Percentiles rank a stretch among this genome's conserved stretches.
Conservation (phyloP, 2,888 invertebrate species). For the Lasioglossum villosulum region DNA sequence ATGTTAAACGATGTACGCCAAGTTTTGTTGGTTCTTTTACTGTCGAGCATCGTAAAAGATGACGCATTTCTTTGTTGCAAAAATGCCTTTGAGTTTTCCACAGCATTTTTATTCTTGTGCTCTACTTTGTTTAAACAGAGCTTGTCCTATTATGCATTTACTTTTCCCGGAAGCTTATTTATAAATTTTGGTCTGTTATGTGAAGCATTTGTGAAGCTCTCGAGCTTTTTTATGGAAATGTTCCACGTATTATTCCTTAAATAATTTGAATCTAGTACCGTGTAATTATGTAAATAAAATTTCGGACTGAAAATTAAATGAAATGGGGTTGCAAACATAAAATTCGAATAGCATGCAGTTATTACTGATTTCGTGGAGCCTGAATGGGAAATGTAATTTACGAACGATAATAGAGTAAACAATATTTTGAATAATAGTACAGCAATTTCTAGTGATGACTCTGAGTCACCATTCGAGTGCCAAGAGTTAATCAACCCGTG, state of each 20-base stretch:
- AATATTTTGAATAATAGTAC: no score
- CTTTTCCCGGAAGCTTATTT: neutral
- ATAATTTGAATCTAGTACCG: neutral
- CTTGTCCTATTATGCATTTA: neutral
- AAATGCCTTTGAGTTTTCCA: neutral
- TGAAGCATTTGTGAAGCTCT: neutral
- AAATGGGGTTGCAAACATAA: neutral
- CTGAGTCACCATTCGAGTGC: no score
- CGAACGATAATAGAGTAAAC: no score
- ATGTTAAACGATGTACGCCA: neutral
- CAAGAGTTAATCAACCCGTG: no score
- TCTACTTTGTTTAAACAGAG: neutral
- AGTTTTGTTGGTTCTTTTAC: neutral
- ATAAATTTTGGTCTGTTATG: neutral
- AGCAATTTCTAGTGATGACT: no score
- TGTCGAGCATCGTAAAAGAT: neutral
- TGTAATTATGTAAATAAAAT: neutral
- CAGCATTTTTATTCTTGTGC: neutral
- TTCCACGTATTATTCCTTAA: neutral
- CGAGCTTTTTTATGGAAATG: neutral
- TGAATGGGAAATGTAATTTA: no score
- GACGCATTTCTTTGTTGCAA: neutral
- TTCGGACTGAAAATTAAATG: neutral
- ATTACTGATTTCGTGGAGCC: neutral
- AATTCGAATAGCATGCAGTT: neutral